Conservation (phyloP, 2,113 vertebrate genomes). For the Pycnonotus jocosus region DNA sequence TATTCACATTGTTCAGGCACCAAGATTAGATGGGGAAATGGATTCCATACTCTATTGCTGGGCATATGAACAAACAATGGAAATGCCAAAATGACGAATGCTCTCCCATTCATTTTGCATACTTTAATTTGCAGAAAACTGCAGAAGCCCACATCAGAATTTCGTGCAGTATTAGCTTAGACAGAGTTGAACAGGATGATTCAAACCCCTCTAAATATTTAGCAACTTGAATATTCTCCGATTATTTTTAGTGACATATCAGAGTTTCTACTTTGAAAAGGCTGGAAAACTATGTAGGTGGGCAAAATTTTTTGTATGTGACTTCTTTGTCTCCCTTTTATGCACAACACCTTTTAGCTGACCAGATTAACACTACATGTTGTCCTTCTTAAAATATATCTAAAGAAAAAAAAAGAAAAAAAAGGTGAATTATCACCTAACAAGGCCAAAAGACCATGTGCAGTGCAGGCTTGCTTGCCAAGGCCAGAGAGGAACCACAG, state of each 20-base stretch:
- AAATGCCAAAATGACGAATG: conserved; percentile 70
- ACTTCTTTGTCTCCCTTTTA: background rate
- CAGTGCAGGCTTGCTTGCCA: background rate
- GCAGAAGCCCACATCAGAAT: background rate
- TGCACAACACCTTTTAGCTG: background rate
- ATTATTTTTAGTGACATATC: background rate
- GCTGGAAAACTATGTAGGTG: background rate
- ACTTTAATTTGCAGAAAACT: conserved; percentile 24
- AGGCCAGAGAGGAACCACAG: background rate
- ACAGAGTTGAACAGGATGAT: background rate
- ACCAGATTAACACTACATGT: background rate
- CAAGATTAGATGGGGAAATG: conserved; percentile 53
- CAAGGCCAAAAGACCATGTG: background rate
- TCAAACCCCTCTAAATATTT: conserved; percentile 24
- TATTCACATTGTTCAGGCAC: conserved; percentile 61
- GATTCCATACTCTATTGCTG: conserved; percentile 35
- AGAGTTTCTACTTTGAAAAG: background rate
- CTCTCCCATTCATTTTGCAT: conserved; percentile 32
- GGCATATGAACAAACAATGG: conserved; percentile 63
- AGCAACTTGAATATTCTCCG: background rate
- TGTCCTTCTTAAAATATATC: background rate
- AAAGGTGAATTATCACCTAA: background rate
- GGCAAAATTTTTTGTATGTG: background rate
- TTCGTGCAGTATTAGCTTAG: conserved; percentile 25
- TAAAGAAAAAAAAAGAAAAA: background rate